phyloP scores from a whole-genome alignment of 2,888 invertebrate genomes.

The Hemaris fuciformis region DNA sequence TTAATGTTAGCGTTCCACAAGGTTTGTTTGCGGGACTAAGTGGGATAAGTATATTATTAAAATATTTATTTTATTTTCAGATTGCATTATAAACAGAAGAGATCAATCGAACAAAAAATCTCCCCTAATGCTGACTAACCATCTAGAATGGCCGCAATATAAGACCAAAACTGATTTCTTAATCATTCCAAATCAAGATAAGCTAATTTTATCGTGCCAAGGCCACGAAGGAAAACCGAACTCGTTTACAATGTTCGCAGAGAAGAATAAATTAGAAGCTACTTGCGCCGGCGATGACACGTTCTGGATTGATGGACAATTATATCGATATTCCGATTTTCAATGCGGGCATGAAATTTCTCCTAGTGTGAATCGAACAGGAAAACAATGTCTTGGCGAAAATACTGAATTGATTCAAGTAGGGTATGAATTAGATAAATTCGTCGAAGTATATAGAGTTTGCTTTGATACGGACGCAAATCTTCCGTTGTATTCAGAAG shows the following conservation, averaged over 20 bases:
- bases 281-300: constrained; percentile 25
- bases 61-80: constrained; percentile 24
- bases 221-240: constrained; percentile 18
- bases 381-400: constrained; percentile 21
- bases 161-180: constrained; percentile 15
- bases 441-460: constrained; percentile 29
- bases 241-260: constrained; percentile 21
- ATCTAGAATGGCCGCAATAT: constrained; percentile 21
- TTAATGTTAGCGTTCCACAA: no score
- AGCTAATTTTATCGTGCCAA: constrained; percentile 26
- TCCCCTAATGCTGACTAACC: constrained; percentile 25
- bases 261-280: constrained; percentile 18
- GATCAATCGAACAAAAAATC: constrained; percentile 10
- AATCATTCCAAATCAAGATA: constrained; percentile 14
- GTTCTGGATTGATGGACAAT: constrained; percentile 20
- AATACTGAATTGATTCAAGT: constrained; percentile 29
- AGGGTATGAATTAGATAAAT: constrained; percentile 24
- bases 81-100: constrained; percentile 27
- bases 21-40: constrained; percentile 2
- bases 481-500: constrained; percentile 25
- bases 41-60: constrained; percentile 19
- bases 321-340: constrained; percentile 26
- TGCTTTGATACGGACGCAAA: constrained; percentile 27
- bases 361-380: constrained; percentile 20
- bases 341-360: constrained; percentile 22